Base-by-base conservation (phyloP, 2,797 vertebrate species). In the Leuciscus waleckii region DNA sequence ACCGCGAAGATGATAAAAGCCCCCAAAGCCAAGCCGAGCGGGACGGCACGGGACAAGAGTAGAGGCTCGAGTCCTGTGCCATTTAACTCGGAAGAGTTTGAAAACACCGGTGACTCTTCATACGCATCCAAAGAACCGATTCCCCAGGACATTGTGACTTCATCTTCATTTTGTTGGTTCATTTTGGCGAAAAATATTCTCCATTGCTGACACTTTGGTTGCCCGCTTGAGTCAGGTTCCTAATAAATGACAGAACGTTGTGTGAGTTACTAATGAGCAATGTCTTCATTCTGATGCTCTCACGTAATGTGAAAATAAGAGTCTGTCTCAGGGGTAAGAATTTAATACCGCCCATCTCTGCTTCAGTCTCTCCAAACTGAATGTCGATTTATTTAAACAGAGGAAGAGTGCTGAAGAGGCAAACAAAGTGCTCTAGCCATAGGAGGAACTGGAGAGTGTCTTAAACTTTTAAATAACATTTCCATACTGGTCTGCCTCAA, bases 1-100 rank as follows among this genome's bases (percentile, higher is more conserved):
- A 89, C 87, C n/a, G 89, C 86, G 35, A 89, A 86, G 17, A 86
- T 54, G 49, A 90, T 90, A 13, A 90, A 85, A 11, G 76, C 21
- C 1, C 88, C 88, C 71, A 90, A 65, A 26, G 79, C 80, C 43
- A 89, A 49, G 29, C 75, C 89, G 35, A 90, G 56, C 1, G 89
- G 88, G n/a, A 90, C 61, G 21, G 89, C 89, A 2, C 85, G 88
- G 10, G 82, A 85, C 23, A 90, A 85, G 76, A 10, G 76, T n/a
- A 90, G 75, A 32, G 43, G 39, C 14, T 69, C 80, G 61, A 14
- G 19, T 26, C 35, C 78, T 51, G 81, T 86, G 23, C 8, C 32
- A 23, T 82, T 87, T 29, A 82, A 61, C 32, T 58, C 35, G 37
- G 85, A 77, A 19, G 65, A 69, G 43, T 78, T 86, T 58, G 69